Evolutionary conservation across 2,888 invertebrate genomes (phyloP).

Genomic region (Hypolimnas misippus): DNA sequence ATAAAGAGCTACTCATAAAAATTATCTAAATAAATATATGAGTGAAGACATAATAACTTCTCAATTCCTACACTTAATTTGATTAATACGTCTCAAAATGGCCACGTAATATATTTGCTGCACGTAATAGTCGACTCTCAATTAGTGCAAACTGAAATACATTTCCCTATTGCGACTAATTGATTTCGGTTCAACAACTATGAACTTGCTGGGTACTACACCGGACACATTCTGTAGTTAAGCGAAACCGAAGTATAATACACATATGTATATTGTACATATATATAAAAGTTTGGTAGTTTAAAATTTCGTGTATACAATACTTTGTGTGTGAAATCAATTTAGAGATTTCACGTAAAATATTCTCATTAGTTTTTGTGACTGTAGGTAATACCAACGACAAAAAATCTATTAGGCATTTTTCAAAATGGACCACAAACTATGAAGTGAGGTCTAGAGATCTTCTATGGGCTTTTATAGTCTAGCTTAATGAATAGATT

Average conservation of each 20-base stretch:
- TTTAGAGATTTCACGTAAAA: background rate
- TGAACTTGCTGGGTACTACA: conserved; percentile 21
- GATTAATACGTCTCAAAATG: background rate
- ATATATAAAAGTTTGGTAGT: conserved; percentile 20
- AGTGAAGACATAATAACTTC: background rate
- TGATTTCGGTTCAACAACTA: conserved; percentile 29
- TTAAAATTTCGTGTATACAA: conserved; percentile 21
- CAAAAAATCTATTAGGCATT: too few relatives aligned
- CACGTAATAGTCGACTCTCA: background rate
- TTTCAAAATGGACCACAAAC: too few relatives aligned
- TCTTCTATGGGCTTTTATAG: too few relatives aligned
- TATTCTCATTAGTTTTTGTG: too few relatives aligned
- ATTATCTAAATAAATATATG: too few relatives aligned
- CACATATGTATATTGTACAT: too few relatives aligned
- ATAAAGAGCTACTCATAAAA: too few relatives aligned
- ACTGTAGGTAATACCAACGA: too few relatives aligned
- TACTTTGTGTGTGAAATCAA: background rate
- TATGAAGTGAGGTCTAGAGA: too few relatives aligned
- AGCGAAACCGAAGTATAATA: conserved; percentile 26
- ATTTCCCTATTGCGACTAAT: conserved; percentile 27
- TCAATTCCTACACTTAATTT: background rate
- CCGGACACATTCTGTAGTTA: conserved; percentile 23
- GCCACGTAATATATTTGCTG: background rate
- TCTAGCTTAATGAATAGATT: too few relatives aligned
- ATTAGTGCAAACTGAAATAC: conserved; percentile 19